Evolutionary conservation across 2,113 vertebrate genomes (phyloP), one percentile per base, ranked within the genome.

Genomic region (Acrocephalus kingi): DNA sequence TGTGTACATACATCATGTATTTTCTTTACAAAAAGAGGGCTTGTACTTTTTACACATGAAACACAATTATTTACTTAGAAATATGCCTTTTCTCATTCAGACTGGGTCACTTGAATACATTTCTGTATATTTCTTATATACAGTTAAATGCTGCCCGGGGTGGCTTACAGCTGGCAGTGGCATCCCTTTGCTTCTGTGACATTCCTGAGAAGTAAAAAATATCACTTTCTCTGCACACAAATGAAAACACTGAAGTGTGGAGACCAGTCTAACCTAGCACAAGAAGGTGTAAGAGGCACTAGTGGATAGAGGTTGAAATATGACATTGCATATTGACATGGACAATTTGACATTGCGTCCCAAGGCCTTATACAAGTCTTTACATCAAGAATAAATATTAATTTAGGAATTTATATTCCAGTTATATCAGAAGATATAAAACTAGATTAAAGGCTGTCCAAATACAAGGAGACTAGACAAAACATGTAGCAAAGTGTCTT

Each of bases 271-370:
- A 49, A 58, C 10, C 15, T 41, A 46, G 15, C 6, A 28, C 33
- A 71, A 15, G n/a, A 78, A 92, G 58, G n/a, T 52, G 9, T 54
- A 64, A 68, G 73, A 75, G 58, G 33, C 58, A 64, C 3, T 0
- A 68, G 25, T 2, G 1, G 28, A 37, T 51, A 37, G 18, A 84
- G 77, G 37, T 6, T 77, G 59, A 82, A 89, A 84, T 33, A 82
- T 0, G 0, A 14, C 39, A 37, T 23, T 0, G 0, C 14, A 19
- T 71, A 71, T 27, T 6, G 1, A 21, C 3, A 0, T 17, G 35
- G 55, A 61, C 51, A 86, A 77, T 52, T 48, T 39, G 33, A 67
- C 15, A 59, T 31, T 30, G 62, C 10, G 9, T 75, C 30, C 39
- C 76, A 31, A 85, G 19, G n/a, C 59, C 28, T 46, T 25, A 4